Conservation (phyloP, 2,113 vertebrate genomes). For the Lagopus muta region DNA sequence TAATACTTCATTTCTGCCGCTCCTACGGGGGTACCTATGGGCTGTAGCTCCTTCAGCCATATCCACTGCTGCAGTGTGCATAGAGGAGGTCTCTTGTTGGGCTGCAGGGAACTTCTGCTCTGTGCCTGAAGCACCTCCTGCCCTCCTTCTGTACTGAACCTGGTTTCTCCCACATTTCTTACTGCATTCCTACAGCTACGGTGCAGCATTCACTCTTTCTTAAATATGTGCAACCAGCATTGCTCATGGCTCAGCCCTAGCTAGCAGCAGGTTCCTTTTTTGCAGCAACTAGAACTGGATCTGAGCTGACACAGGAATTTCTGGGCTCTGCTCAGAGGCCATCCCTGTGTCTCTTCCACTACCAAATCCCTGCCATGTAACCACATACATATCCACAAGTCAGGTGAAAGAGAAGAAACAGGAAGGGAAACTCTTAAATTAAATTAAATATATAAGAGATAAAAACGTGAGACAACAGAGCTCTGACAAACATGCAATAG, state of each 20-base stretch:
- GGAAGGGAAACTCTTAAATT: not conserved
- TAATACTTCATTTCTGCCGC: not conserved
- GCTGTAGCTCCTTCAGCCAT: not conserved
- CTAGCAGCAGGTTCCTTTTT: not conserved
- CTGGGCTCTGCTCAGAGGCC: too few relatives aligned
- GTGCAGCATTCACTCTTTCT: not conserved
- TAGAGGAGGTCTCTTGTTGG: too few relatives aligned
- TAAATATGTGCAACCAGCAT: not conserved
- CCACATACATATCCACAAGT: not conserved
- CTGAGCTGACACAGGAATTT: not conserved
- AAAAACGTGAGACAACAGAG: not conserved
- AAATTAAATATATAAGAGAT: not conserved
- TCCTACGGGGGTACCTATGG: not conserved
- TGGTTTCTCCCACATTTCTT: not conserved
- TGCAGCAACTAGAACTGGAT: not conserved
- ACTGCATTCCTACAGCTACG: not conserved
- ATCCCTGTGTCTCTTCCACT: not conserved
- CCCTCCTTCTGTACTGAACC: not conserved
- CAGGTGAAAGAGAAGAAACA: not conserved
- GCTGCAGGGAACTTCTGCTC: not conserved
- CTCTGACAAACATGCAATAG: not conserved
- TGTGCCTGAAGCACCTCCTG: not conserved
- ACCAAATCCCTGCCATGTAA: not conserved
- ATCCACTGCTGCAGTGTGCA: not conserved
- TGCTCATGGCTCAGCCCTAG: not conserved